A percentile compares a stretch with the other conserved stretches of the same genome.
Evolutionary conservation across 2,888 invertebrate genomes (phyloP).

Genomic region (Papilio elwesi): DNA sequence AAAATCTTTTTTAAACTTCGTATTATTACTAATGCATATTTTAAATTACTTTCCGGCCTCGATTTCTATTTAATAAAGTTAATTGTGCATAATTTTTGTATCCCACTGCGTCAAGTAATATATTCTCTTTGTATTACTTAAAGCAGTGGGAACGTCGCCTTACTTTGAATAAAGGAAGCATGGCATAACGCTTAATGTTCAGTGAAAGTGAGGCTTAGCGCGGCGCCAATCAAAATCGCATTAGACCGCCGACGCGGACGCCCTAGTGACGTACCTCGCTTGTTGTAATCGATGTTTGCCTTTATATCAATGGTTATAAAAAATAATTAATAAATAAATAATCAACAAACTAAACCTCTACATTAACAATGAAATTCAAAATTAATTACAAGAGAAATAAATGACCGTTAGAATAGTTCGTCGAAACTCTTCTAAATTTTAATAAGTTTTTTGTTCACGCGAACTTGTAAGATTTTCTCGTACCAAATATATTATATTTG

Average conservation of each 20-base stretch:
- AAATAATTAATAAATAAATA: not conserved
- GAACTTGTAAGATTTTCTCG: too few species aligned
- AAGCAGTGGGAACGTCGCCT: conserved; percentile 42
- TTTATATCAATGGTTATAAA: not conserved
- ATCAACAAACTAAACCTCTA: not conserved
- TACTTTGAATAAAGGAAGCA: conserved; percentile 57
- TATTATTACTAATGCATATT: not conserved
- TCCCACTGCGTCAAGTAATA: conserved; percentile 14
- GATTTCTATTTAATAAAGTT: conserved; percentile 14
- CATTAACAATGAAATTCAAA: not conserved
- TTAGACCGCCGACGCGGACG: conserved; percentile 53
- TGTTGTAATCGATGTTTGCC: conserved; percentile 23
- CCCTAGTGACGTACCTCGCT: conserved; percentile 27
- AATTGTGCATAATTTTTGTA: conserved; percentile 14
- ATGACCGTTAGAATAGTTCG: too few species aligned
- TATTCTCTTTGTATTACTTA: conserved; percentile 19
- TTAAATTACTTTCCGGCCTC: conserved; percentile 9
- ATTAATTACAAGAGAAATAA: too few species aligned
- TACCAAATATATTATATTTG: too few species aligned
- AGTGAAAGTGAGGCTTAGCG: conserved; percentile 75
- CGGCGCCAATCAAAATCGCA: conserved; percentile 75
- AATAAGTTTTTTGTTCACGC: too few species aligned
- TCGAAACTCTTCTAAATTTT: not conserved
- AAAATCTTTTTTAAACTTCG: not conserved
- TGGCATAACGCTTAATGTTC: conserved; percentile 58